Conservation (phyloP, 2,113 vertebrate species). For the Gymnocephalus cernua region DNA sequence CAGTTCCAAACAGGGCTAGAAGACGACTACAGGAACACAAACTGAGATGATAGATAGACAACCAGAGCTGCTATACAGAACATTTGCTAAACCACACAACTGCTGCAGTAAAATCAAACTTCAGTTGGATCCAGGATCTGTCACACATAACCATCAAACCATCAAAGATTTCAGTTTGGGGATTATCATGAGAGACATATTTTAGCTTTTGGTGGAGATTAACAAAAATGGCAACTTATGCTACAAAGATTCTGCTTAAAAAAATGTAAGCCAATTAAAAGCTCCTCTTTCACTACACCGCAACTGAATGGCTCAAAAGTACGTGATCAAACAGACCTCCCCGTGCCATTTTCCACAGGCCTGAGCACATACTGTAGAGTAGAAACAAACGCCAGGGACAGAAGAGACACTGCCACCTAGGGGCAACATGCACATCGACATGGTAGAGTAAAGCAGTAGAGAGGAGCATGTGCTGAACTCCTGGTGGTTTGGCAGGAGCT, state of each 20-base stretch:
- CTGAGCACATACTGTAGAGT: slow-evolving; percentile 33
- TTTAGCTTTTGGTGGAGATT: slow-evolving; percentile 37
- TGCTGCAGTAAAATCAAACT: slow-evolving; percentile 59
- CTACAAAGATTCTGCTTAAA: slow-evolving; percentile 41
- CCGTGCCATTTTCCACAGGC: slow-evolving; percentile 40
- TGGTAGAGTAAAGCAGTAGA: slow-evolving; percentile 58
- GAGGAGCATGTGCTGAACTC: slow-evolving; percentile 65
- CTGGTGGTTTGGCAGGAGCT: slow-evolving; percentile 67
- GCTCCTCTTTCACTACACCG: slow-evolving; percentile 29
- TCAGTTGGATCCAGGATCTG: slow-evolving; percentile 46
- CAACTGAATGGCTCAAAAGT: slow-evolving; percentile 44
- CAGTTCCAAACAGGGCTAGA: slow-evolving; percentile 31
- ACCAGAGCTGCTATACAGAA: slow-evolving; percentile 57
- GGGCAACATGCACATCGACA: slow-evolving; percentile 81
- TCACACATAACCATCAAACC: slow-evolving; percentile 46
- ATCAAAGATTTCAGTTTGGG: slow-evolving; percentile 33
- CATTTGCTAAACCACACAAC: slow-evolving; percentile 59
- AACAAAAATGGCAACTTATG: slow-evolving; percentile 35
- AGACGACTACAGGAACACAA: slow-evolving; percentile 62
- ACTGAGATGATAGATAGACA: slow-evolving; percentile 52
- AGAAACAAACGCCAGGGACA: slow-evolving; percentile 61
- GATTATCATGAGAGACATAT: slow-evolving; percentile 21
- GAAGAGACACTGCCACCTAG: slow-evolving; percentile 77
- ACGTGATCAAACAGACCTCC: slow-evolving; percentile 38
- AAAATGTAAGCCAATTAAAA: slow-evolving; percentile 42